phyloP scores from a whole-genome alignment of 2,797 vertebrate genomes.

The Chiloscyllium punctatum region DNA sequence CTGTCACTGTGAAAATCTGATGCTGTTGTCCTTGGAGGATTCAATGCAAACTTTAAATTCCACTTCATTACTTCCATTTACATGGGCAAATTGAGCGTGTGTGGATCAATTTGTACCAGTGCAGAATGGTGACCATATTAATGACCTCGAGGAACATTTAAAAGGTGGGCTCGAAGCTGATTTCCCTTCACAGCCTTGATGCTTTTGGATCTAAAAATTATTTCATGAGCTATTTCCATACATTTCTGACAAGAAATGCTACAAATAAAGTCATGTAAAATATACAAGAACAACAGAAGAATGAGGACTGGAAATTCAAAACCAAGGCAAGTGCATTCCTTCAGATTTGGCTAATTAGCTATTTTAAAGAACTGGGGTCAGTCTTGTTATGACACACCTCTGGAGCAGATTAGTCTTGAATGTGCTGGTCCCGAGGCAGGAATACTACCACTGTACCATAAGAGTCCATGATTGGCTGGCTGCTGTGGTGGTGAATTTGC shows the following conservation, averaged over 20 bases:
- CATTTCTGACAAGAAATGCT: background rate
- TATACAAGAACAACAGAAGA: background rate
- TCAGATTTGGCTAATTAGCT: background rate
- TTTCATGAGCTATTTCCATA: background rate
- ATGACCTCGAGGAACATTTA: background rate
- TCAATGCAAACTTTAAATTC: slow-evolving; percentile 23
- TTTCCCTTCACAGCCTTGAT: background rate
- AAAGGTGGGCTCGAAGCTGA: background rate
- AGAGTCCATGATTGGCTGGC: too few relatives aligned
- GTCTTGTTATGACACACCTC: background rate
- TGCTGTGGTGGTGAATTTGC: too few relatives aligned
- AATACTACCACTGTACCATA: too few relatives aligned
- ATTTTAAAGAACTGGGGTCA: too few relatives aligned
- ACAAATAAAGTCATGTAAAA: background rate
- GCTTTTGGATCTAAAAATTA: background rate
- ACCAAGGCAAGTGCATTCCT: background rate
- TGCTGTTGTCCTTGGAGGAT: slow-evolving; percentile 14
- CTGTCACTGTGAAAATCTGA: background rate
- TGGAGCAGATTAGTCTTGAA: too few relatives aligned
- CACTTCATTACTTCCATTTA: slow-evolving; percentile 36
- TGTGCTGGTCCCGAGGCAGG: too few relatives aligned
- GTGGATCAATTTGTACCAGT: slow-evolving; percentile 34
- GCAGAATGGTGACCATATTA: slow-evolving; percentile 11
- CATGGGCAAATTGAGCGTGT: slow-evolving; percentile 30
- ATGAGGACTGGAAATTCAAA: background rate